These are phyloP conservation scores for Diarsia rubi DNA, from an alignment of 2,888 invertebrate genomes.

Conservation along the genomic window DNA sequence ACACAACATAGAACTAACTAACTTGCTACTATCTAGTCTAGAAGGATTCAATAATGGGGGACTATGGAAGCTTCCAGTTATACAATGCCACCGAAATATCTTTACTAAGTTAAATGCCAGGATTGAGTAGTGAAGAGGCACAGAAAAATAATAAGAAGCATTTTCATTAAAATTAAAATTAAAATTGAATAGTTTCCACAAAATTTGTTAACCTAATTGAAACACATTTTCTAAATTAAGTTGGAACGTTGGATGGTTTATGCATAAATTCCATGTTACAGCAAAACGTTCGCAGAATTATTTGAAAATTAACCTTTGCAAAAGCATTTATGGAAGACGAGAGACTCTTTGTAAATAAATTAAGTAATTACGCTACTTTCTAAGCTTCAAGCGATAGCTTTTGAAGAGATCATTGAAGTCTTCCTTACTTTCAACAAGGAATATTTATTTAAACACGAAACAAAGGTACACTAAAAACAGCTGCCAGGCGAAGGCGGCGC, in stretches of 20 bases:
- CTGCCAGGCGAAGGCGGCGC: neutral
- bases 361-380: conserved; percentile 6
- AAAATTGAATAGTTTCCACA: neutral
- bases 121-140: neutral
- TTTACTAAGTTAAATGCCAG: neutral
- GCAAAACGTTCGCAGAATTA: neutral
- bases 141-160: neutral
- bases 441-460: conserved; percentile 14
- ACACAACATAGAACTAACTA: neutral
- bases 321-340: neutral
- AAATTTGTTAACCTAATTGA: neutral
- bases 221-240: neutral
- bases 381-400: neutral
- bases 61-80: neutral
- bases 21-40: neutral
- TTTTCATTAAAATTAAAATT: neutral
- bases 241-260: neutral
- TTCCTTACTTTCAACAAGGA: neutral
- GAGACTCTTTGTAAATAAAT: conserved; percentile 16
- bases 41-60: neutral
- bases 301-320: neutral
- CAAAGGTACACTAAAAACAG: neutral
- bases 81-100: neutral
- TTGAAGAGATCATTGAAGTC: neutral
- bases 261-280: neutral